Base-by-base conservation (phyloP, 2,888 invertebrate genomes). In the Drosophila kuntzei region DNA sequence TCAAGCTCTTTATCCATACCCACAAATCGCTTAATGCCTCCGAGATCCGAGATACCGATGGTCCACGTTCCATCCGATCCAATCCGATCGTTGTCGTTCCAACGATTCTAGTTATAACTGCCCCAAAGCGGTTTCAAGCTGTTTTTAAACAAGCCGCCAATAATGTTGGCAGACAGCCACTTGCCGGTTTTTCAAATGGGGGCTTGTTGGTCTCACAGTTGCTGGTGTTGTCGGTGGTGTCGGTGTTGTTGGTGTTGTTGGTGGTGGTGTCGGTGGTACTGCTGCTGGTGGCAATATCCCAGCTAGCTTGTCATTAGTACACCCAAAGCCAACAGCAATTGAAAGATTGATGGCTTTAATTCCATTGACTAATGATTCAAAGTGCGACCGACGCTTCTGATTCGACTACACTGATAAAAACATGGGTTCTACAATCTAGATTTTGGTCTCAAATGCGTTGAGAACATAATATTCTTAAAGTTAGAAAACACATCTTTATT, bases 91-190 rank as follows among this genome's bases (percentile, higher is more conserved):
- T 32, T 49, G 36, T 22, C 36, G 50, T 14, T 39, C 9, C 39
- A 14, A 16, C 44, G 25, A 87, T 86, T 87, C 86, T 86, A 86
- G 86, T 86, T 86, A 71, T 5, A 86, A 85, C 86, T 72, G 85
- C 74, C 79, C 58, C 39, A 63, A 86, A 81, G 87, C 70, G 71
- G 87, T 79, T 87, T 69, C 36, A 66, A 70, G 85, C 85, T 71
- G 87, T 72, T 78, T 62, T n/a, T n/a, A n/a, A n/a, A 63, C 27
- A 51, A 29, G 43, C 59, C 18, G n/a, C 41, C 20, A 18, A 12
- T 39, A 41, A 18, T 39, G 55, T 71, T 32, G 61, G 20, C 67
- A 55, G n/a, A n/a, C n/a, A n/a, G n/a, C 53, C 41, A 55, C 66
- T 64, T 64, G 80, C 79, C 81, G 79, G 79, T 80, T 73, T 81